A percentile compares a stretch with the other conserved stretches of the same genome.
Evolutionary conservation across 1,140 invertebrate species (phyloP).

Genomic region (Diprion similis): DNA sequence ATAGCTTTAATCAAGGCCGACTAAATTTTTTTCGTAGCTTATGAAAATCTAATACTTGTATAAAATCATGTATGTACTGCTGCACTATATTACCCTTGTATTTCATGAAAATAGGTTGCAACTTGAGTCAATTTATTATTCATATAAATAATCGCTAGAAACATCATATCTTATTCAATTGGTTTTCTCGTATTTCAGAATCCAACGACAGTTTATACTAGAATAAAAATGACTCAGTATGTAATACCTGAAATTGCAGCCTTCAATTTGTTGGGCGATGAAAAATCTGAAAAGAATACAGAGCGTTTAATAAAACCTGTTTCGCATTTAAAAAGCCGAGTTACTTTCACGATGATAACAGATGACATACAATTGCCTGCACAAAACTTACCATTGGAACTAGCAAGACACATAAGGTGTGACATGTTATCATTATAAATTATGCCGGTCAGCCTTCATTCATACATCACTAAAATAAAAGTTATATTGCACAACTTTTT

Average conservation of each 20-base stretch:
- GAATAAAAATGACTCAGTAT: constrained; percentile 72
- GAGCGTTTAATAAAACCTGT: constrained; percentile 44
- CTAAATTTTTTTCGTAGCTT: no score
- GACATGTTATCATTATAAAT: no score
- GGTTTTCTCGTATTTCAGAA: constrained; percentile 53
- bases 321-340: constrained; percentile 68
- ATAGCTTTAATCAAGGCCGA: no score
- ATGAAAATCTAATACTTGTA: no score
- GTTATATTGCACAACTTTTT: constrained; percentile 38
- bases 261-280: constrained; percentile 76
- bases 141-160: no score
- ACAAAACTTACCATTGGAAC: constrained; percentile 68
- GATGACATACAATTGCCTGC: constrained; percentile 68
- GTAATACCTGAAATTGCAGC: constrained; percentile 74
- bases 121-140: no score
- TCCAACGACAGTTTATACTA: constrained; percentile 62
- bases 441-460: no score
- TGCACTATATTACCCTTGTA: no score
- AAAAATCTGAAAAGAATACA: constrained; percentile 31
- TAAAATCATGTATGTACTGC: no score
- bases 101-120: no score
- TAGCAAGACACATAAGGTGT: constrained; percentile 66
- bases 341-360: constrained; percentile 71
- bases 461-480: no score
- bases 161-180: no score